Evolutionary conservation across 2,113 vertebrate species (phyloP).

Genomic region (Odocoileus hemionus): DNA sequence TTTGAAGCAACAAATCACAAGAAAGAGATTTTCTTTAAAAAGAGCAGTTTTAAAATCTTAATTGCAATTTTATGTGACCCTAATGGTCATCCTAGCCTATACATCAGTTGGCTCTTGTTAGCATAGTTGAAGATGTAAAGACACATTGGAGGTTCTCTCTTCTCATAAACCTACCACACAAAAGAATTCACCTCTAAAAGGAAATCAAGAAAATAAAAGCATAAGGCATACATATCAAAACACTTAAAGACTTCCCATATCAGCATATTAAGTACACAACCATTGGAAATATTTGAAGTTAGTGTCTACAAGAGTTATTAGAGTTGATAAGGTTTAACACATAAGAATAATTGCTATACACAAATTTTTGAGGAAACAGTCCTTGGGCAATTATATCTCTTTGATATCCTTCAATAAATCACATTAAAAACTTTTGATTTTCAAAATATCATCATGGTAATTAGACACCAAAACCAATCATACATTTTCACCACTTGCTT

Average conservation of each 20-base stretch:
- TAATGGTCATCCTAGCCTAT: neutral
- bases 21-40: constrained; percentile 23
- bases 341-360: neutral
- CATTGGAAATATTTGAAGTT: neutral
- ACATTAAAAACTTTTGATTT: neutral
- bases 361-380: neutral
- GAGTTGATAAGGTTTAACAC: neutral
- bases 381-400: neutral
- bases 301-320: neutral
- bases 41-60: neutral
- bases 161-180: neutral
- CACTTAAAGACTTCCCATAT: neutral
- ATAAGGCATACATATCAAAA: neutral
- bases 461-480: neutral
- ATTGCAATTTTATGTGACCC: neutral
- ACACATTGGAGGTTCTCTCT: neutral
- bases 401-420: neutral
- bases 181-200: neutral
- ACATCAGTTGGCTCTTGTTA: neutral
- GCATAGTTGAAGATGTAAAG: neutral
- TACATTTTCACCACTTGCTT: neutral
- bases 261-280: neutral
- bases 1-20: neutral
- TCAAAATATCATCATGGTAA: neutral
- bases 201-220: neutral